phyloP scores from a whole-genome alignment of 2,113 vertebrate genomes.

The Chroicocephalus ridibundus region DNA sequence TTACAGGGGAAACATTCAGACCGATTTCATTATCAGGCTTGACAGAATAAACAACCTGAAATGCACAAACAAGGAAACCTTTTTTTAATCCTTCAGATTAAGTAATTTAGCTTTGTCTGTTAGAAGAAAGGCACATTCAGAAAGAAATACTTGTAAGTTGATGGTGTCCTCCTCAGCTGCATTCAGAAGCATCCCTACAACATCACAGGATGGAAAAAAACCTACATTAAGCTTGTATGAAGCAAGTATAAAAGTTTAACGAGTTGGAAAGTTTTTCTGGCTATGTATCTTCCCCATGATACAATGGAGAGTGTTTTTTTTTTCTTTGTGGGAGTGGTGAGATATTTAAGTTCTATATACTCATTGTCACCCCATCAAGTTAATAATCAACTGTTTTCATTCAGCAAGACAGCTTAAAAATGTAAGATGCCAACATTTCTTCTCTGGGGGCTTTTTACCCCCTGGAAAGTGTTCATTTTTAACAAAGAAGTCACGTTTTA shows the following conservation, averaged over 20 bases:
- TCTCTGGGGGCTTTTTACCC: conserved; percentile 41
- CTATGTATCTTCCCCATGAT: conserved; percentile 54
- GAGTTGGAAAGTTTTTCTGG: conserved; percentile 61
- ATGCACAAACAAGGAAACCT: conserved; percentile 34
- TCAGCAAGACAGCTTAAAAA: conserved; percentile 48
- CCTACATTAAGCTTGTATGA: conserved; percentile 56
- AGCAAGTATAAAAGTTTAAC: conserved; percentile 56
- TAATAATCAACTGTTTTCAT: conserved; percentile 55
- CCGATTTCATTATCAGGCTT: neutral
- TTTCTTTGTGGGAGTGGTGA: conserved; percentile 36
- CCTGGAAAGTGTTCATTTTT: conserved; percentile 49
- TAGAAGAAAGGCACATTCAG: neutral
- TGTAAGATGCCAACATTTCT: conserved; percentile 56
- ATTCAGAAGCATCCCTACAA: neutral
- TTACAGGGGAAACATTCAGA: conserved; percentile 8
- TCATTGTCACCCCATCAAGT: conserved; percentile 57
- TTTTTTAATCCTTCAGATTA: conserved; percentile 22
- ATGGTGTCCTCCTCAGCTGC: neutral
- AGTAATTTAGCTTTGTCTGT: neutral
- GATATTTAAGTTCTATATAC: conserved; percentile 61
- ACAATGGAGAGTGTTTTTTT: conserved; percentile 30
- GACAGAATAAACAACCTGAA: conserved; percentile 32
- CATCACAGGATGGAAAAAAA: conserved; percentile 27
- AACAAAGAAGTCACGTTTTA: conserved; percentile 42
- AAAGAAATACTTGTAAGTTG: neutral